Evolutionary conservation across 1,140 invertebrate genomes (phyloP).

Genomic region (Piezodorus guildinii): DNA sequence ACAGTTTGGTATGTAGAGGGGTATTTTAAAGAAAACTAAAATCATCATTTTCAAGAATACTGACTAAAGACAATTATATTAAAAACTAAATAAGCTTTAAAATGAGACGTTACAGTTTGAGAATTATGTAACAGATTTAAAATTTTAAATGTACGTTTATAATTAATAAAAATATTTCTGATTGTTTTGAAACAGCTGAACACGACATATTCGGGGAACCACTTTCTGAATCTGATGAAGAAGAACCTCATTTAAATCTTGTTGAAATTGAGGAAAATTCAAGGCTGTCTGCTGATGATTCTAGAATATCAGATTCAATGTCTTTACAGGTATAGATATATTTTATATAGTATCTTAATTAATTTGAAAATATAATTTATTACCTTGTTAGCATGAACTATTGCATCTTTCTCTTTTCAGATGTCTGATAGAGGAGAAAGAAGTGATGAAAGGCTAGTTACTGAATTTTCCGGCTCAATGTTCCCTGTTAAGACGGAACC

Average conservation of each 20-base stretch:
- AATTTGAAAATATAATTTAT: neutral
- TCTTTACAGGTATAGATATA: constrained; percentile 38
- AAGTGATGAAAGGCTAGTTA: neutral
- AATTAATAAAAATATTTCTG: too few species aligned
- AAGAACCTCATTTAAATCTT: constrained; percentile 56
- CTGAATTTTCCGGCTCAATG: constrained; percentile 9
- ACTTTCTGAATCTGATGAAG: constrained; percentile 68
- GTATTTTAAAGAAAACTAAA: too few species aligned
- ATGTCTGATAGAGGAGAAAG: neutral
- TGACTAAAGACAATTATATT: too few species aligned
- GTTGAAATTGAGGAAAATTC: constrained; percentile 73
- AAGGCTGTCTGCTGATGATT: constrained; percentile 59
- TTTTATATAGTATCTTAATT: too few species aligned
- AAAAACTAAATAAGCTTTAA: too few species aligned
- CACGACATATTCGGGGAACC: constrained; percentile 82
- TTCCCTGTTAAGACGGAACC: constrained; percentile 8
- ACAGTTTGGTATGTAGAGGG: too few species aligned
- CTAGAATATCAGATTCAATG: constrained; percentile 60
- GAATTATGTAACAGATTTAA: too few species aligned
- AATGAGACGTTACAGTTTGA: too few species aligned
- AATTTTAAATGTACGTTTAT: too few species aligned
- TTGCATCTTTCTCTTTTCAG: neutral
- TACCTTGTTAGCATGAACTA: neutral
- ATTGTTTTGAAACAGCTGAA: constrained; percentile 40
- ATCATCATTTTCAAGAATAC: too few species aligned